phyloP scores from a whole-genome alignment of 1,140 invertebrate species.

The Calliphora vicina region DNA sequence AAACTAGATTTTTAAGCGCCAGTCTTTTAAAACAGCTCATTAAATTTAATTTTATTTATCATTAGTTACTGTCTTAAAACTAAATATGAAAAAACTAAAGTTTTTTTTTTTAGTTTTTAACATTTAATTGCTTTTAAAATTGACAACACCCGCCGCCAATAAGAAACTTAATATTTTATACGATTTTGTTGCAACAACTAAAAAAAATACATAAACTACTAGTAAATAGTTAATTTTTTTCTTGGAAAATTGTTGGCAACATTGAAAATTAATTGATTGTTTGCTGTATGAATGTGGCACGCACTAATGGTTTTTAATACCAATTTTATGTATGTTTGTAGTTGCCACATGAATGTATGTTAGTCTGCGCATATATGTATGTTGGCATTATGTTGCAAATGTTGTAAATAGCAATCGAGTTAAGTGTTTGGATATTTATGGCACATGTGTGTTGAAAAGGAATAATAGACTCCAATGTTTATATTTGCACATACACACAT shows the following conservation, averaged over 20 bases:
- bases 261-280: constrained; percentile 35
- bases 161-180: neutral
- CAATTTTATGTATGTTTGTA: neutral
- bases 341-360: too few relatives aligned
- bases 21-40: constrained; percentile 1
- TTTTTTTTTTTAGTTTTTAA: neutral
- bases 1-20: constrained; percentile 11
- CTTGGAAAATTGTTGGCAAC: neutral
- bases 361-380: neutral
- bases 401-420: neutral
- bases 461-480: neutral
- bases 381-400: neutral
- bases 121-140: constrained; percentile 32
- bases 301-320: constrained; percentile 29
- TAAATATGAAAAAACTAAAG: neutral
- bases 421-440: constrained; percentile 17
- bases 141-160: constrained; percentile 28
- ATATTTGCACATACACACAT: neutral
- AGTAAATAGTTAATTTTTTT: neutral
- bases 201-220: neutral
- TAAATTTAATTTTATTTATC: constrained; percentile 1
- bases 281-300: constrained; percentile 17
- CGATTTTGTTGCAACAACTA: neutral
- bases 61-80: neutral
- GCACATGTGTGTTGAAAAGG: constrained; percentile 18